Base-by-base conservation (phyloP, 2,888 invertebrate genomes). In the Onchidella celtica region DNA sequence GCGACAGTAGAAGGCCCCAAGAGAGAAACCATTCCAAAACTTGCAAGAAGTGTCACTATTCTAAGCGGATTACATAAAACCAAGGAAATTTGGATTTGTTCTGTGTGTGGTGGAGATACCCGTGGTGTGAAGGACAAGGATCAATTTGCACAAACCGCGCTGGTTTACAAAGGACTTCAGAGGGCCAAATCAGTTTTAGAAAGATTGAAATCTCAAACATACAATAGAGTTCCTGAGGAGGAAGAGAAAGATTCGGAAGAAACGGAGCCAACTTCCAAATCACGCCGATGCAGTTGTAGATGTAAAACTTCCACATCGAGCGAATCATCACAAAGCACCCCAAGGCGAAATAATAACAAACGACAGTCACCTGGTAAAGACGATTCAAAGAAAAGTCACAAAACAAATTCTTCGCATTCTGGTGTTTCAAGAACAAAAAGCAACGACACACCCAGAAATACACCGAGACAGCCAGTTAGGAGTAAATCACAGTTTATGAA, bases 171-270 rank as follows among this genome's bases (percentile, higher is more conserved):
- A 59, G 73, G 73, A 3, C n/a, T 73, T n/a, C 34, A 59, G 9
- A 73, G 32, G 59, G 55, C 68, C 21, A 68, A 68, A 68, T 6
- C 68, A 21, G 29, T 27, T 47, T 72, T 72, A 27, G 72, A 68
- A 36, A 3, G 21, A 3, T 47, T 47, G 9, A 47, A 17, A 17
- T 47, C 47, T 11, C 47, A 47, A 47, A 17, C 47, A 47, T 11
- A 6, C 17, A 11, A 6, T 61, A 4, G 14, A 24, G 27, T 6
- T n/a, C n/a, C 61, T 14, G 61, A n/a, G 4, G n/a, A 61, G 4
- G 27, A 61, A 27, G 61, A 24, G 6, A 14, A 14, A 24, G 6
- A 6, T 61, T 6, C 21, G 6, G 27, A 4, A 24, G 14, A 61
- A n/a, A n/a, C 6, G 14, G n/a, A 24, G 21, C 61, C 61, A 6